These are phyloP conservation scores for Scotopteryx bipunctaria DNA, from an alignment of 2,888 invertebrate genomes.

Conservation along the genomic window DNA sequence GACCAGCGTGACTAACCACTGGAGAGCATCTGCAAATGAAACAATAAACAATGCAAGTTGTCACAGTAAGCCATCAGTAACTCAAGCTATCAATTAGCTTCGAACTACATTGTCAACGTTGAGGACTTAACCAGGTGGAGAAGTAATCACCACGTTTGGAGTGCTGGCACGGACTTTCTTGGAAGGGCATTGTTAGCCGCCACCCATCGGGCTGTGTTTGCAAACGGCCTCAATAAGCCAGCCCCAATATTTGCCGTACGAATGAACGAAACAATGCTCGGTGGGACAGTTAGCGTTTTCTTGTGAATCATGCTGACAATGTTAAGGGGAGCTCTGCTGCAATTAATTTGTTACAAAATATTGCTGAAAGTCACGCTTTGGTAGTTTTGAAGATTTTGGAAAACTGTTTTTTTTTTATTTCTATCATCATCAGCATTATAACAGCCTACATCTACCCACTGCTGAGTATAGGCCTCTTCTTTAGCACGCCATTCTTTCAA, in stretches of 20 bases:
- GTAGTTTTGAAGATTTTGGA: too few species aligned
- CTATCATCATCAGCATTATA: too few species aligned
- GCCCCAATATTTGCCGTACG: conserved; percentile 79
- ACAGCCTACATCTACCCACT: too few species aligned
- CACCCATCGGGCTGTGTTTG: conserved; percentile 79
- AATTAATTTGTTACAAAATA: too few species aligned
- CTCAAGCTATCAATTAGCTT: conserved; percentile 63
- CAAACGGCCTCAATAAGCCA: conserved; percentile 74
- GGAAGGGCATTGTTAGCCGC: conserved; percentile 72
- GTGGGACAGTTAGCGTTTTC: conserved; percentile 75
- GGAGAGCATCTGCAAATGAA: conserved; percentile 25
- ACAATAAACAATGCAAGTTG: conserved; percentile 42
- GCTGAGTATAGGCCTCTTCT: too few species aligned
- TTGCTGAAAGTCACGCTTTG: too few species aligned
- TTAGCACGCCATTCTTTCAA: too few species aligned
- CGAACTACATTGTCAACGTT: conserved; percentile 67
- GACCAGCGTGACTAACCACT: conserved; percentile 4
- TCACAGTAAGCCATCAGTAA: conserved; percentile 49
- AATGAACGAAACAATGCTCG: conserved; percentile 79
- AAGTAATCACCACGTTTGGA: conserved; percentile 80
- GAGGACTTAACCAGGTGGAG: conserved; percentile 72
- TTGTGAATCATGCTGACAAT: conserved; percentile 59
- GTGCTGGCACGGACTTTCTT: conserved; percentile 78
- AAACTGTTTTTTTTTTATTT: too few species aligned
- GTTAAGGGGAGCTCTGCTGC: conserved; percentile 50